These are phyloP conservation scores for Cyanoderma ruficeps DNA, from an alignment of 2,113 vertebrate species.

Conservation along the genomic window DNA sequence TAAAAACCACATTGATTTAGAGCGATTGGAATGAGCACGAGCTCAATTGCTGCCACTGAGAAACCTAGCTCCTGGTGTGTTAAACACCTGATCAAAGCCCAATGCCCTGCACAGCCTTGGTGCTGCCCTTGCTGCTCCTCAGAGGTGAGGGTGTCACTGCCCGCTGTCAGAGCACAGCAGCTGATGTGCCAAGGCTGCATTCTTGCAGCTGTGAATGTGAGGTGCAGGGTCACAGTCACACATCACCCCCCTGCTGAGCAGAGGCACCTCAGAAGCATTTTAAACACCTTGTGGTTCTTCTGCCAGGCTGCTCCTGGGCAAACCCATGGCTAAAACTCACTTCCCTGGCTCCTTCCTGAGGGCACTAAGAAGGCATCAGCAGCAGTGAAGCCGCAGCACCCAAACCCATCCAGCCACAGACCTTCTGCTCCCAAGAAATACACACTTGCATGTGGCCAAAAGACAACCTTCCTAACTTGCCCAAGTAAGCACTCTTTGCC, in stretches of 20 bases:
- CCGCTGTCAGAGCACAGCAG: neutral
- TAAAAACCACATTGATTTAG: neutral
- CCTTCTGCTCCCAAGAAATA: neutral
- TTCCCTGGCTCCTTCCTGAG: neutral
- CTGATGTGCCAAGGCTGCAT: neutral
- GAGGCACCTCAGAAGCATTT: neutral
- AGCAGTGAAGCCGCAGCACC: neutral
- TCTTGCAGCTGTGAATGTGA: neutral
- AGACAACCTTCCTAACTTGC: neutral
- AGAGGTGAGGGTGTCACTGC: fast-evolving
- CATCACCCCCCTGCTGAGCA: neutral
- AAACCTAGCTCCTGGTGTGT: neutral
- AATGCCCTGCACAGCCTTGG: fast-evolving
- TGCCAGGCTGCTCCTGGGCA: neutral
- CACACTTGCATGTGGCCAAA: fast-evolving
- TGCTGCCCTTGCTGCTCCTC: neutral
- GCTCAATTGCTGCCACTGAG: neutral
- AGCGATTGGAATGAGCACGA: neutral
- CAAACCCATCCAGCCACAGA: neutral
- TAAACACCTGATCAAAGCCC: neutral
- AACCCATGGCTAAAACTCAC: neutral
- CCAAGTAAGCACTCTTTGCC: neutral
- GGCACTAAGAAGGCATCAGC: neutral
- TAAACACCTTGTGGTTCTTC: neutral
- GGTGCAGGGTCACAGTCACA: neutral